These are phyloP conservation scores for Tryphoninae sp. DNA, from an alignment of 2,888 invertebrate genomes.

Conservation along the genomic window DNA sequence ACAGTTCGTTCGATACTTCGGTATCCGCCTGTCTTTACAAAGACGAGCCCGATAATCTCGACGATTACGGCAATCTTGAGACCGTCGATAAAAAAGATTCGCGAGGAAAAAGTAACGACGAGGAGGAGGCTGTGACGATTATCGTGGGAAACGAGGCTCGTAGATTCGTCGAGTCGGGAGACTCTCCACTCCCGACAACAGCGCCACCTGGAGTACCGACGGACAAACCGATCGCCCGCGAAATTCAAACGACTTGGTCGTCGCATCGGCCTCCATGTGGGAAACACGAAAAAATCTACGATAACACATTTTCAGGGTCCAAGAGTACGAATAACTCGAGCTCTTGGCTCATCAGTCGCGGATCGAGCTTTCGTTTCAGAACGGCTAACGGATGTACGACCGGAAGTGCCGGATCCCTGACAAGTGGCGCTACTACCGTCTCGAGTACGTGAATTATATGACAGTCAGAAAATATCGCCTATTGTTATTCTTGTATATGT, in stretches of 20 bases:
- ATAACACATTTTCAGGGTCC: slow-evolving; percentile 1
- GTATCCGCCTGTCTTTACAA: slow-evolving; percentile 72
- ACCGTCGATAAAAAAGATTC: neutral
- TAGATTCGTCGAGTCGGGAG: neutral
- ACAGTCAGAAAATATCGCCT: slow-evolving; percentile 6
- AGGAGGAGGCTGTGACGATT: slow-evolving; percentile 59
- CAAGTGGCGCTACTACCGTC: slow-evolving; percentile 41
- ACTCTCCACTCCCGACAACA: neutral
- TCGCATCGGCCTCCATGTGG: neutral
- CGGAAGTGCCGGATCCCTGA: slow-evolving; percentile 47
- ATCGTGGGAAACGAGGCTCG: slow-evolving; percentile 58
- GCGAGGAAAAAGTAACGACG: neutral
- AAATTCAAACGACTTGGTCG: neutral
- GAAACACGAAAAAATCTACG: slow-evolving; percentile 18
- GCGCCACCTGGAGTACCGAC: slow-evolving; percentile 10
- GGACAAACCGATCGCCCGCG: neutral
- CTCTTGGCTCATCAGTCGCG: slow-evolving; percentile 47
- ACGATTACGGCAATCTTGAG: slow-evolving; percentile 4
- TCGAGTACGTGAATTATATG: slow-evolving; percentile 55
- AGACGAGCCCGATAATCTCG: slow-evolving; percentile 4
- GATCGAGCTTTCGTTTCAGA: slow-evolving; percentile 56
- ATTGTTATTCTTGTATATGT: neutral
- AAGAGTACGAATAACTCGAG: slow-evolving; percentile 43
- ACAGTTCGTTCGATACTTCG: slow-evolving; percentile 77
- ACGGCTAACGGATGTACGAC: slow-evolving; percentile 29